Conservation (phyloP, 2,113 vertebrate genomes). For the Craseonycteris thonglongyai region DNA sequence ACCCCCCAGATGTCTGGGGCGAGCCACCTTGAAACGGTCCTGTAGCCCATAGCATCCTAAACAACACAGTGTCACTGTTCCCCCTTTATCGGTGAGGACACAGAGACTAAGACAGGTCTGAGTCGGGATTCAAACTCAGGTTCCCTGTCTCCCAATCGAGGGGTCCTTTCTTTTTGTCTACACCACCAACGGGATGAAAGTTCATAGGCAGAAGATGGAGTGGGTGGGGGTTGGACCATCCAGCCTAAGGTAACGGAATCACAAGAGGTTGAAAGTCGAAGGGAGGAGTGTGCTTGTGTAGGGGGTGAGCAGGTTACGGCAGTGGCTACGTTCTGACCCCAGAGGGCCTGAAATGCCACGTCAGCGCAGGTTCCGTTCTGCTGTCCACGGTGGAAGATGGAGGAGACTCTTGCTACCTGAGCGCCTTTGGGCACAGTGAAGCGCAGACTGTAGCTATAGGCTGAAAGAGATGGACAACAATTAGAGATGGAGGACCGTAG, state of each 20-base stretch:
- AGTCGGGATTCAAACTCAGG: background rate
- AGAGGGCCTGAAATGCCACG: background rate
- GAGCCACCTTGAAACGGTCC: background rate
- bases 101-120: background rate
- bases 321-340: background rate
- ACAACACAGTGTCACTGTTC: background rate
- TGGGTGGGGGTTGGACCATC: background rate
- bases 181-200: background rate
- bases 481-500: background rate
- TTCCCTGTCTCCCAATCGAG: background rate
- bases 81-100: background rate
- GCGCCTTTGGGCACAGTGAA: no score
- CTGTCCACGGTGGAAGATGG: background rate
- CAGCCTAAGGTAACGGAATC: background rate
- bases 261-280: background rate
- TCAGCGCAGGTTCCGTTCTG: no score
- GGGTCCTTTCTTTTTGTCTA: background rate
- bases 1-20: background rate
- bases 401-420: background rate
- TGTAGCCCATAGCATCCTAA: background rate
- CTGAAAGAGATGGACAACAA: background rate
- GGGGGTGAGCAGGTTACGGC: background rate
- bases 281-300: background rate
- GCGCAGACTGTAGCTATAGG: fast-evolving
- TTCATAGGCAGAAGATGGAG: background rate